Base-by-base conservation (phyloP, 2,113 vertebrate genomes). In the Micronycteris hirsuta region DNA sequence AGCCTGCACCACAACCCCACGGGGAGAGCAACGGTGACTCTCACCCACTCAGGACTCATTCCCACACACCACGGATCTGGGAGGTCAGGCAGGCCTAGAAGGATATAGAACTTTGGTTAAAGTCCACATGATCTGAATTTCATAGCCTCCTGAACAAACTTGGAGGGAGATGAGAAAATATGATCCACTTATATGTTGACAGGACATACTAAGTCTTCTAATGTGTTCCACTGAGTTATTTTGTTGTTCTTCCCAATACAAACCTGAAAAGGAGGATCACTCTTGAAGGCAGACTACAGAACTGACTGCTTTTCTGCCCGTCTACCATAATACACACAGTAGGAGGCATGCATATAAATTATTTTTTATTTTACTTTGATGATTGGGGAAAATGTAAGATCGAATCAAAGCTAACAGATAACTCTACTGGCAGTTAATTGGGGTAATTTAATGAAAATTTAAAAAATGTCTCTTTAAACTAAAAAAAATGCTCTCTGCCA, bases 321-420 rank as follows among this genome's bases (percentile, higher is more conserved):
- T 36, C 54, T 61, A 8, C 33, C 45, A 26, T 24, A 56, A 31
- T 33, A 78, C 56, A 74, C 61, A 74, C 56, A 65, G 24, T 7
- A 49, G 7, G 43, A 47, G 26, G 12, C 80, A 54, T 22, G 61
- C 0, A 12, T 13, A 92, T 47, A 86, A 90, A 76, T 58, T 52
- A 86, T 73, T 80, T 84, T 97, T 95, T 71, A 94, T 97, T 93
- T 85, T 49, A 89, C 41, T 92, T 70, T 24, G 76, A 92, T 83
- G 43, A 71, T 4, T 71, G 67, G 67, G 80, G 47, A 70, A 71
- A 24, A 94, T 54, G 76, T 38, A 70, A 63, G 61, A 26, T 45
- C 38, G 54, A 43, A 87, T 77, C 41, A 52, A 95, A 88, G 56
- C 58, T 65, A 89, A 91, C 43, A 56, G 56, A 41, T 43, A 26